phyloP scores from a whole-genome alignment of 2,113 vertebrate species.

The Crotophaga sulcirostris region DNA sequence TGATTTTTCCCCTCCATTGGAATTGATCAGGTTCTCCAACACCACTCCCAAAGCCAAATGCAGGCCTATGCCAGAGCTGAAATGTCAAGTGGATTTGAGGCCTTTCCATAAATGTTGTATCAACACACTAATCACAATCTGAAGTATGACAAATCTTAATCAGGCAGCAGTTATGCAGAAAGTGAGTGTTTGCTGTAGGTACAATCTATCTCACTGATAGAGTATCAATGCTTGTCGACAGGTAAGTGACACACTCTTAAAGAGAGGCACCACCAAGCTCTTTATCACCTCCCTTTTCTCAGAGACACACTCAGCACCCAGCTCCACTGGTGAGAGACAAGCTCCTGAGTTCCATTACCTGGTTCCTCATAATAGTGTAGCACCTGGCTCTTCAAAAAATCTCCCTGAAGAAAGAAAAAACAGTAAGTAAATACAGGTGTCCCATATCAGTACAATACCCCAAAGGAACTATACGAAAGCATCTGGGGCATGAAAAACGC shows the following conservation, averaged over 20 bases:
- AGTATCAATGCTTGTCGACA: neutral
- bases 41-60: neutral
- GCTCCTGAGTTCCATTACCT: neutral
- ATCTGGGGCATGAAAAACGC: neutral
- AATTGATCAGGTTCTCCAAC: rapidly evolving
- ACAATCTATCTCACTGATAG: neutral
- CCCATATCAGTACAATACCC: neutral
- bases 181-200: neutral
- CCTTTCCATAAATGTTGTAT: neutral
- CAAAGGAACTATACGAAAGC: neutral
- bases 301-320: neutral
- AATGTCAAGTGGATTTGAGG: neutral
- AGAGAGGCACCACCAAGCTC: neutral
- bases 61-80: neutral
- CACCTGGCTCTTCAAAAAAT: neutral
- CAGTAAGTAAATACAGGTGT: neutral
- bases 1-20: neutral
- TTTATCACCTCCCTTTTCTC: neutral
- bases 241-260: neutral
- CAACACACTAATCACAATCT: neutral
- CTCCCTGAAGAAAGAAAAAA: neutral
- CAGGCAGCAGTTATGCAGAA: neutral
- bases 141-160: neutral
- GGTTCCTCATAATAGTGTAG: neutral
- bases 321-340: neutral